Evolutionary conservation across 2,113 vertebrate genomes (phyloP).

Genomic region (Physeter macrocephalus): DNA sequence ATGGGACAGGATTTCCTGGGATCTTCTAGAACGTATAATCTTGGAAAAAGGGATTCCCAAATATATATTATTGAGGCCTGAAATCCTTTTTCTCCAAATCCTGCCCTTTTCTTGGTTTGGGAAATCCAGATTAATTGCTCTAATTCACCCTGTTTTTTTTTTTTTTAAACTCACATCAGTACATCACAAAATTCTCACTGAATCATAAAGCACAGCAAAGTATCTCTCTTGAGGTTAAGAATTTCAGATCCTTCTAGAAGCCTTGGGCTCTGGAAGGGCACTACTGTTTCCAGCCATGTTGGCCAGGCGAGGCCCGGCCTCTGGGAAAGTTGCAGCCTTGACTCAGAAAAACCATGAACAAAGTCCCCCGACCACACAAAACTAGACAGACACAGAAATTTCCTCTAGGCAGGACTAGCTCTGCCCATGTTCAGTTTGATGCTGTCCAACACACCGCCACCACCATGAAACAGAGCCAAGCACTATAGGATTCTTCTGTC

Average conservation of each 20-base stretch:
- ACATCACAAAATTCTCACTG: not conserved
- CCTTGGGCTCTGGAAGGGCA: not conserved
- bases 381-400: not conserved
- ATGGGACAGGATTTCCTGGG: not conserved
- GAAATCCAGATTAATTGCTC: not conserved
- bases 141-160: not conserved
- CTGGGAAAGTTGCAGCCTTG: not conserved
- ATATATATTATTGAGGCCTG: not conserved
- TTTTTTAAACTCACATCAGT: not conserved
- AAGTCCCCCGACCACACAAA: not conserved
- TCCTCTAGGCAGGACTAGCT: not conserved
- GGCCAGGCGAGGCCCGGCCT: not conserved
- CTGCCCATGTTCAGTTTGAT: not conserved
- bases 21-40: not conserved
- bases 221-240: not conserved
- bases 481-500: not conserved
- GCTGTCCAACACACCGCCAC: not conserved
- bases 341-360: not conserved
- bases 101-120: not conserved
- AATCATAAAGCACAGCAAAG: not conserved
- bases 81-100: not conserved
- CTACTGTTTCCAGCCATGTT: not conserved
- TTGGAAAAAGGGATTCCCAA: not conserved
- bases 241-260: conserved; percentile 16
- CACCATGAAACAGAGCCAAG: not conserved